A percentile compares a stretch with the other conserved stretches of the same genome.
These are phyloP conservation scores for Psammodynastes pulverulentus DNA, from an alignment of 2,113 vertebrate genomes.

Conservation along the genomic window DNA sequence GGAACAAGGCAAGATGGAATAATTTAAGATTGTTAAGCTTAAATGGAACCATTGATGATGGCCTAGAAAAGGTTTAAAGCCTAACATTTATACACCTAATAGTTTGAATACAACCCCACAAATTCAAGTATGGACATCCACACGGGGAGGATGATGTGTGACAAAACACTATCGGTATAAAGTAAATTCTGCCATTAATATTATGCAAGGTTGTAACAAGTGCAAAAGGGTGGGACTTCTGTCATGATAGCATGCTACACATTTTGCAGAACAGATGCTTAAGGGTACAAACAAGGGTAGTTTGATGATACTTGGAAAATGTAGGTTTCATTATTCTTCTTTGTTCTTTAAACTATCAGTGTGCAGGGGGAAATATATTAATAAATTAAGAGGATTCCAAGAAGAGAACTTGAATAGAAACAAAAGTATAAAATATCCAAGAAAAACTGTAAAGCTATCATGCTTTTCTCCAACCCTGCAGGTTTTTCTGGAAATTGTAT, in stretches of 20 bases:
- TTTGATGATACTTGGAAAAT: neutral
- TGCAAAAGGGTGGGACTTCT: neutral
- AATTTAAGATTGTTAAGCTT: neutral
- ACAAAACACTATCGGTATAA: neutral
- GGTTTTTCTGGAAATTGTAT: slow-evolving; percentile 98
- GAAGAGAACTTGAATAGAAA: neutral
- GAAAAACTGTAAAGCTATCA: neutral
- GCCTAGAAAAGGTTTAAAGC: neutral
- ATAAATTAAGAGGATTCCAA: neutral
- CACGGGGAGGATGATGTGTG: neutral
- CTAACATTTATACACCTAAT: neutral
- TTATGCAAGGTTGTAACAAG: neutral
- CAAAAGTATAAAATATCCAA: neutral
- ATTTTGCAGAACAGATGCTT: neutral
- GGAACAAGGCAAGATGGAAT: neutral
- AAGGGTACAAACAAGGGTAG: neutral
- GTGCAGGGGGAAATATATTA: neutral
- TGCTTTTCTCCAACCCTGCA: slow-evolving; percentile 53
- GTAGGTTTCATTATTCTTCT: neutral
- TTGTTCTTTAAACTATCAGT: neutral
- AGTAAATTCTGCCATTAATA: neutral
- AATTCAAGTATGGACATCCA: neutral
- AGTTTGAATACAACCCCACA: neutral
- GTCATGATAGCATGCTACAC: neutral
- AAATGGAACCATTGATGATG: neutral